These are phyloP conservation scores for Euwallacea fornicatus DNA, from an alignment of 1,140 invertebrate species.

Conservation along the genomic window DNA sequence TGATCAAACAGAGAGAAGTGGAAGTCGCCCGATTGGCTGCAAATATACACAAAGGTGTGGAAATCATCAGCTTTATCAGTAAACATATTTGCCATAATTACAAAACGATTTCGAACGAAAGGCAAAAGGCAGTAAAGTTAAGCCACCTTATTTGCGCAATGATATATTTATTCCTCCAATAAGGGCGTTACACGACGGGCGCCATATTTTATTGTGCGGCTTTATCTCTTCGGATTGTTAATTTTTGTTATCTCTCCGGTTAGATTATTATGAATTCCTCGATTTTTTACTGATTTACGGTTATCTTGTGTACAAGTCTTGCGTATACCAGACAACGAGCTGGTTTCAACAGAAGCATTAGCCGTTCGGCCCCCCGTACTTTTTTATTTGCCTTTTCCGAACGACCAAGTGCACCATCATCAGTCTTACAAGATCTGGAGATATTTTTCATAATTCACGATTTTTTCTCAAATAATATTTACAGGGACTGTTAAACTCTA, in stretches of 20 bases:
- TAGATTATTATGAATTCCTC: conserved; percentile 14
- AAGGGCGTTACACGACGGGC: conserved; percentile 35
- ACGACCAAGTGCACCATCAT: too few species aligned
- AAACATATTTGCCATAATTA: conserved; percentile 29
- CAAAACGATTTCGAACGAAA: conserved; percentile 36
- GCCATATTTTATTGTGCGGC: conserved; percentile 28
- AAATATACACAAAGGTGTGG: conserved; percentile 32
- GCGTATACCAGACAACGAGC: background rate
- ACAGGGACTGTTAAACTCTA: too few species aligned
- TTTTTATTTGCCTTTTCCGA: too few species aligned
- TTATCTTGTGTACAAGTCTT: background rate
- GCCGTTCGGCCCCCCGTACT: too few species aligned
- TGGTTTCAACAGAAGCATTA: background rate
- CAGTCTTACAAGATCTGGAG: too few species aligned
- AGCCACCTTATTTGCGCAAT: conserved; percentile 38
- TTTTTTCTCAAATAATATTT: too few species aligned
- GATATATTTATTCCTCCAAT: conserved; percentile 36
- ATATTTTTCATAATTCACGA: too few species aligned
- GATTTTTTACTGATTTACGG: conserved; percentile 31
- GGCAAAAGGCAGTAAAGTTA: conserved; percentile 26
- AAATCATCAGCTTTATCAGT: conserved; percentile 31
- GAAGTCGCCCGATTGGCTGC: conserved; percentile 23
- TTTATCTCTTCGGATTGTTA: conserved; percentile 13
- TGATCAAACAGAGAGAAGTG: conserved; percentile 1
- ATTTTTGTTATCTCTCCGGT: conserved; percentile 15